phyloP scores from a whole-genome alignment of 2,888 invertebrate species.

The Noctuana brunneofusca region DNA sequence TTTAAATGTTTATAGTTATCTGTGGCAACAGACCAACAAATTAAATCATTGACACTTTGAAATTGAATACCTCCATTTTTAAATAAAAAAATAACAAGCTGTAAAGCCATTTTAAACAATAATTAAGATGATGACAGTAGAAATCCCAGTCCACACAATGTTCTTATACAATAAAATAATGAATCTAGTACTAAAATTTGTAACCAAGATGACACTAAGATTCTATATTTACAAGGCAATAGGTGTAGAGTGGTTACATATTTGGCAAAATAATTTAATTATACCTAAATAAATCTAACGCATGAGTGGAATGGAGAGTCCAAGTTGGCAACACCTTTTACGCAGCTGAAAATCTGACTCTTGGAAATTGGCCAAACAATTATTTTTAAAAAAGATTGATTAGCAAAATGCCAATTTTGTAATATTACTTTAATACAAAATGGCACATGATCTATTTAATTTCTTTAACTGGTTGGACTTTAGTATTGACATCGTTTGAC shows the following conservation, averaged over 20 bases:
- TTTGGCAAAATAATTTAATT: slow-evolving; percentile 79
- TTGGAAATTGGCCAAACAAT: slow-evolving; percentile 38
- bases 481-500: not conserved
- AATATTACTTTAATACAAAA: not conserved
- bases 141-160: slow-evolving; percentile 44
- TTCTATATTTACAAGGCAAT: slow-evolving; percentile 68
- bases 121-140: slow-evolving; percentile 37
- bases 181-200: slow-evolving; percentile 54
- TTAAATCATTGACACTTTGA: not conserved
- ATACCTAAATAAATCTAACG: slow-evolving; percentile 53
- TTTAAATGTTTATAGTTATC: not conserved
- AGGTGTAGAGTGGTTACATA: slow-evolving; percentile 62
- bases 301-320: slow-evolving; percentile 45
- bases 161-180: slow-evolving; percentile 41
- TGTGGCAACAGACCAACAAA: not conserved
- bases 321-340: slow-evolving; percentile 29
- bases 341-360: slow-evolving; percentile 17
- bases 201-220: slow-evolving; percentile 55
- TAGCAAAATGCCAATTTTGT: slow-evolving; percentile 5
- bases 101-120: slow-evolving; percentile 14
- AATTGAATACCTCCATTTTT: not conserved
- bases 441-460: not conserved
- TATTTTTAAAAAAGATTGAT: not conserved
- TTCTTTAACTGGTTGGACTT: not conserved
- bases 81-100: slow-evolving; percentile 1